phyloP scores from a whole-genome alignment of 2,888 invertebrate genomes.

The Ormyrus nitidulus region DNA sequence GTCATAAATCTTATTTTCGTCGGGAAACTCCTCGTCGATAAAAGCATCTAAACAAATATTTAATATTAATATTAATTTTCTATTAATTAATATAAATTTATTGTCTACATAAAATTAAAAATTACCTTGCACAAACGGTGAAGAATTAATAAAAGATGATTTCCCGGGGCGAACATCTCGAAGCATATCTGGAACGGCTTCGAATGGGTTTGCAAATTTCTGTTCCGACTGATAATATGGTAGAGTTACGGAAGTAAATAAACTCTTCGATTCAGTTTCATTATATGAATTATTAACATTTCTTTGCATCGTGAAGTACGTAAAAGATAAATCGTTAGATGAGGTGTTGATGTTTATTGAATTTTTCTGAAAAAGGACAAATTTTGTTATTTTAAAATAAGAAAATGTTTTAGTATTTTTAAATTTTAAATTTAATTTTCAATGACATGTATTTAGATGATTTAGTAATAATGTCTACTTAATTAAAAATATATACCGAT shows the following conservation, averaged over 20 bases:
- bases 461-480: not conserved
- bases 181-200: conserved; percentile 2
- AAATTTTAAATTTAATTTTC: not conserved
- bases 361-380: not conserved
- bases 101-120: too few species aligned
- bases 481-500: not conserved
- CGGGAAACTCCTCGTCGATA: too few species aligned
- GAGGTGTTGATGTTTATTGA: not conserved
- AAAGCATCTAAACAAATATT: too few species aligned
- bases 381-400: not conserved
- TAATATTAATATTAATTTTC: too few species aligned
- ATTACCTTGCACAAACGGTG: too few species aligned
- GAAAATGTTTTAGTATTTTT: not conserved
- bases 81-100: too few species aligned
- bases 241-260: not conserved
- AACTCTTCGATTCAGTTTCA: not conserved
- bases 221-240: not conserved
- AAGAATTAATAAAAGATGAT: not conserved
- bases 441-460: not conserved
- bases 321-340: not conserved
- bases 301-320: not conserved
- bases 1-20: too few species aligned
- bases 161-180: not conserved
- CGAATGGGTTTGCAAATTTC: not conserved
- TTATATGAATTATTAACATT: not conserved